Evolutionary conservation across 2,113 vertebrate species (phyloP), one percentile per base, ranked within the genome.

Genomic region (Pelodiscus sinensis): DNA sequence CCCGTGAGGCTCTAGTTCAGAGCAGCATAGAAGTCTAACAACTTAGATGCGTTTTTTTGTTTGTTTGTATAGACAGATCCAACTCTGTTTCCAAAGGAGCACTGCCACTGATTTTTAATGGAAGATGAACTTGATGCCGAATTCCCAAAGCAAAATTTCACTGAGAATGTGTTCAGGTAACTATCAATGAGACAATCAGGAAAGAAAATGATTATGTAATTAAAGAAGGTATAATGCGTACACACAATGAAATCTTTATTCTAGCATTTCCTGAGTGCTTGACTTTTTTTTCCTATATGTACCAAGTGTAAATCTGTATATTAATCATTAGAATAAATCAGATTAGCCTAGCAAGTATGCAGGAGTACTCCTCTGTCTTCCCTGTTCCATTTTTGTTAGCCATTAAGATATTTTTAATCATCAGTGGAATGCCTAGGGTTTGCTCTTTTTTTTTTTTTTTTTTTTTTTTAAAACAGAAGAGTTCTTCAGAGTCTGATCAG

Each of bases 311-410:
- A 88, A 90, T 90, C 85, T 81, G 21, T 22, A 60, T 94, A 96
- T 90, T 82, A 57, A 50, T 38, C 85, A 84, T 93, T 84, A 95
- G 96, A 91, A 90, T 88, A 94, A 94, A 93, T 68, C 92, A 92
- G 91, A 87, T 11, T 52, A 87, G 71, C 73, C 60, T 16, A 75
- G 80, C 90, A 73, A 84, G 84, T 91, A 82, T 79, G 81, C 0
- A 0, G 11, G 58, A 88, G 31, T 0, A 0, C 75, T 88, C 93
- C 82, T 90, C 96, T 92, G 85, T 82, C 18, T 82, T 83, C 84
- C 55, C 57, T 79, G 12, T 92, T 79, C 79, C 77, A 89, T 93
- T 57, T 87, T n/a, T 27, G 21, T 85, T 84, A 87, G 78, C 86
- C 87, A 73, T 65, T 18, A 84, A 56, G 65, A 29, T 75, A 38